phyloP scores from a whole-genome alignment of 2,888 invertebrate species.

The Mamestra brassicae region DNA sequence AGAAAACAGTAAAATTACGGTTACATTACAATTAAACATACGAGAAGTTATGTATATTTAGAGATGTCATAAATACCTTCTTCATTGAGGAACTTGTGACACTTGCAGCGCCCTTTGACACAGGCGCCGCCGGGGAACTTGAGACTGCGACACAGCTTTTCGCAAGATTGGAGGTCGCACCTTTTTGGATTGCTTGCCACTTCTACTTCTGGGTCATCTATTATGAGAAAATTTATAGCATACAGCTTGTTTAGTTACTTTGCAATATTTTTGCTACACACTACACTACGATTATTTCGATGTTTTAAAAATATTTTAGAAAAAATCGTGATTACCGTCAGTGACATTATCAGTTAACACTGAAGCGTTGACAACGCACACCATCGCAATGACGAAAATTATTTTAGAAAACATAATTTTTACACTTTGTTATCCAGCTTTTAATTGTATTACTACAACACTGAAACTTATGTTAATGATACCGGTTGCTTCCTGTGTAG shows the following conservation, averaged over 20 bases:
- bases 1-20: not conserved
- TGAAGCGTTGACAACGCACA: slow-evolving; percentile 53
- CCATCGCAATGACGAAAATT: slow-evolving; percentile 34
- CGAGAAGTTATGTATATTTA: too few species aligned
- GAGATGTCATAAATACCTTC: not conserved
- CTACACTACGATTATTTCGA: too few species aligned
- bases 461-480: slow-evolving; percentile 24
- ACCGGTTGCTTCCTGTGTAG: not conserved
- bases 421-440: not conserved
- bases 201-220: not conserved
- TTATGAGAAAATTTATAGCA: not conserved
- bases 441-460: not conserved
- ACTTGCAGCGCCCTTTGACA: slow-evolving; percentile 57
- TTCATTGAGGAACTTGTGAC: slow-evolving; percentile 14
- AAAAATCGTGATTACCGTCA: slow-evolving; percentile 26
- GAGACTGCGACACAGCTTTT: slow-evolving; percentile 1
- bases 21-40: not conserved
- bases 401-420: slow-evolving; percentile 49
- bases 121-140: slow-evolving; percentile 34
- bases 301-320: too few species aligned
- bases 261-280: too few species aligned
- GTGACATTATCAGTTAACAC: slow-evolving; percentile 39
- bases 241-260: too few species aligned
- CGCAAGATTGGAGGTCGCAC: slow-evolving; percentile 1
- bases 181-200: not conserved